Evolutionary conservation across 92 coral and sea anemone species (phyloP).

Genomic region (Actinostola sp.): DNA sequence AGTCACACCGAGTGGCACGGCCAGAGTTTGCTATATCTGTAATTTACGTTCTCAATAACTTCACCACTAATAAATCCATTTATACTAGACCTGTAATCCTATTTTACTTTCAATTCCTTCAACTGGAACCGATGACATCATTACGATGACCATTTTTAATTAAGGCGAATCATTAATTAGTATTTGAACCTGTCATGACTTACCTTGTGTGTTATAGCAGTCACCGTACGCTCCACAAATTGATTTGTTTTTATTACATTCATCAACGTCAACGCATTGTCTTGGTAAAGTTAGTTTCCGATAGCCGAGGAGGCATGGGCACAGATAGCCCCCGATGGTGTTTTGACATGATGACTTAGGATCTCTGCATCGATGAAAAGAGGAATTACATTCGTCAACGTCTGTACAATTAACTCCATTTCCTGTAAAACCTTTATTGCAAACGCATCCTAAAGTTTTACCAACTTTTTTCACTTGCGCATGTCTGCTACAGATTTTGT

Average conservation of each 20-base stretch:
- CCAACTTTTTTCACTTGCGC: slow-evolving; percentile 49
- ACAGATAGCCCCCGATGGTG: slow-evolving; percentile 57
- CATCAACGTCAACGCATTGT: slow-evolving; percentile 67
- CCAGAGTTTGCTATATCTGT: too few relatives aligned
- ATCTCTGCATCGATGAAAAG: background rate
- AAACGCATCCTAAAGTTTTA: slow-evolving; percentile 49
- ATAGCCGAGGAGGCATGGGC: slow-evolving; percentile 63
- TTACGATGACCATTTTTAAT: background rate
- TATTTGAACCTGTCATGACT: background rate
- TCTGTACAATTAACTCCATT: slow-evolving; percentile 64
- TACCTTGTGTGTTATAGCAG: slow-evolving; percentile 68
- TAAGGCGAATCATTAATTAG: background rate
- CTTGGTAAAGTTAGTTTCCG: background rate
- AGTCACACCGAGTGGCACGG: too few relatives aligned
- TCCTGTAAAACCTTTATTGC: slow-evolving; percentile 68
- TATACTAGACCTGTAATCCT: too few relatives aligned
- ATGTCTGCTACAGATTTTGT: slow-evolving; percentile 52
- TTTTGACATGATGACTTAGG: slow-evolving; percentile 46
- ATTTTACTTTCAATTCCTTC: too few relatives aligned
- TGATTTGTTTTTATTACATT: slow-evolving; percentile 42
- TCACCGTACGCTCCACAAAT: slow-evolving; percentile 53
- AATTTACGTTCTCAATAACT: too few relatives aligned
- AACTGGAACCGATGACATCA: too few relatives aligned
- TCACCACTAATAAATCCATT: too few relatives aligned
- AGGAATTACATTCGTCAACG: slow-evolving; percentile 56